phyloP scores from a whole-genome alignment of 1,140 invertebrate species.

The Meloidogyne exigua region DNA sequence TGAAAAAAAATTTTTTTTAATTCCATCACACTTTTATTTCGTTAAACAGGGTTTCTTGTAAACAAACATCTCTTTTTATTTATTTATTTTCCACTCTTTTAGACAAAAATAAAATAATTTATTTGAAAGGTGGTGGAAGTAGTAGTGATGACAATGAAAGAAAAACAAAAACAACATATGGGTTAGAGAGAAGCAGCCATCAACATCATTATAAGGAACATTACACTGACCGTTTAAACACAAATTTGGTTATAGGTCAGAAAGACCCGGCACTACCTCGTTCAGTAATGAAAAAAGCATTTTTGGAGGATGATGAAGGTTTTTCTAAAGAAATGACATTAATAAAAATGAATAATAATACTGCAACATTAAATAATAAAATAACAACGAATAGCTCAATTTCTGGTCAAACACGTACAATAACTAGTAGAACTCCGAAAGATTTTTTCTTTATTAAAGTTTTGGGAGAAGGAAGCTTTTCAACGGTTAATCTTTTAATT shows the following conservation, averaged over 20 bases:
- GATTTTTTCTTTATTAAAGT: constrained; percentile 52
- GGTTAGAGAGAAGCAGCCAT: neutral
- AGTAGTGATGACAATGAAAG: neutral
- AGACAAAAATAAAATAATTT: neutral
- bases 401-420: constrained; percentile 16
- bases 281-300: neutral
- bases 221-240: constrained; percentile 4
- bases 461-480: constrained; percentile 55
- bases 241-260: constrained; percentile 1
- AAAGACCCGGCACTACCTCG: neutral
- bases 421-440: constrained; percentile 30
- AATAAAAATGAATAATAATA: too few species aligned
- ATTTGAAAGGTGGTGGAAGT: neutral
- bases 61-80: neutral
- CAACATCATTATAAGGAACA: neutral
- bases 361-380: neutral
- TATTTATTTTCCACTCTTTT: neutral
- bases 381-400: constrained; percentile 1
- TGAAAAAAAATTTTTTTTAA: too few species aligned
- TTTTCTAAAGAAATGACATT: neutral
- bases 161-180: constrained; percentile 1
- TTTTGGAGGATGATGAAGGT: neutral
- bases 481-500: constrained; percentile 70
- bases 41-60: neutral
- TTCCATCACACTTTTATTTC: constrained; percentile 3